These are phyloP conservation scores for Mimachlamys varia DNA, from an alignment of 2,888 invertebrate genomes.

Conservation along the genomic window DNA sequence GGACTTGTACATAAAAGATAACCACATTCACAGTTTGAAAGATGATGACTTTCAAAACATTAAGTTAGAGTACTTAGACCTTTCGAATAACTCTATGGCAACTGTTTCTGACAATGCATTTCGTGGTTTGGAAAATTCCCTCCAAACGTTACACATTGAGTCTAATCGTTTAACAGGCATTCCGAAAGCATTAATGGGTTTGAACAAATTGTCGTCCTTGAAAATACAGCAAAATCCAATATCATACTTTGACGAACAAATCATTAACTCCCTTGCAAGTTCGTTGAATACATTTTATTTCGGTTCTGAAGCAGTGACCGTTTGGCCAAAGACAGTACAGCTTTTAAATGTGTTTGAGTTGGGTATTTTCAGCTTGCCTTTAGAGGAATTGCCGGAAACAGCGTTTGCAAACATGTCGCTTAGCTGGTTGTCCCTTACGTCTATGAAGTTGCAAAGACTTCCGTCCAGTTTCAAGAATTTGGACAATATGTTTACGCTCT, in stretches of 20 bases:
- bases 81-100: background rate
- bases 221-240: background rate
- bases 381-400: background rate
- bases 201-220: background rate
- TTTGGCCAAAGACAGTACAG: background rate
- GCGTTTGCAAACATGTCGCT: background rate
- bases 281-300: background rate
- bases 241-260: background rate
- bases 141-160: background rate
- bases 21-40: background rate
- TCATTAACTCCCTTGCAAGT: background rate
- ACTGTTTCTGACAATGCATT: constrained; percentile 2
- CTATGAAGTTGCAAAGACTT: background rate
- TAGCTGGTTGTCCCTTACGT: background rate
- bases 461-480: background rate
- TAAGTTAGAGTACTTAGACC: background rate
- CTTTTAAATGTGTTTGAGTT: background rate
- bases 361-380: background rate
- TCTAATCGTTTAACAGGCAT: background rate
- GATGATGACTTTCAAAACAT: background rate
- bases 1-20: background rate
- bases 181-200: background rate
- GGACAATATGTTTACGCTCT: background rate
- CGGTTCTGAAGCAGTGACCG: background rate
- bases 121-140: background rate